Conservation (phyloP, 2,797 vertebrate species). For the Notamacropus eugenii region DNA sequence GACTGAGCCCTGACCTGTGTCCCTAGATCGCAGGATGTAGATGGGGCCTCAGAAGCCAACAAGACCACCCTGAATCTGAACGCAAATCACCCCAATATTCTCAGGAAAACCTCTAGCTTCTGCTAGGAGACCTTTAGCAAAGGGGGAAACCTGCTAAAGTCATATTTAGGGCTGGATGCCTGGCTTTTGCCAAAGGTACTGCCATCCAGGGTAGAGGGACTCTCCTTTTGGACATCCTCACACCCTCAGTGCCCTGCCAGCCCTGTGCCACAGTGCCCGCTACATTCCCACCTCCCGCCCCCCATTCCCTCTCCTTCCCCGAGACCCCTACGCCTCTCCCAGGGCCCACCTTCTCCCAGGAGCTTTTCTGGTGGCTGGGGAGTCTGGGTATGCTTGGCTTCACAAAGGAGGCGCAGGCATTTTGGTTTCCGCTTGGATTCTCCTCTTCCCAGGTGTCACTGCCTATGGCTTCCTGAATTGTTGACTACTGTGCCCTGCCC, state of each 20-base stretch:
- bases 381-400: neutral
- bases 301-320: no score
- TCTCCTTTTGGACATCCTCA: neutral
- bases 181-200: no score
- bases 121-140: no score
- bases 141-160: no score
- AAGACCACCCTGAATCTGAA: neutral
- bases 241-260: neutral
- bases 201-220: no score
- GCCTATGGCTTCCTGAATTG: neutral
- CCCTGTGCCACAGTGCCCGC: neutral
- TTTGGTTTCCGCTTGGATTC: neutral
- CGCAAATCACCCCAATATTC: neutral
- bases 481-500: fast-evolving
- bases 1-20: neutral
- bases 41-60: no score
- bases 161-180: no score
- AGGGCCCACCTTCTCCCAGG: neutral
- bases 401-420: neutral
- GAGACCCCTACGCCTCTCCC: neutral
- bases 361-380: neutral
- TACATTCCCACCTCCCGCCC: neutral
- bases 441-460: neutral
- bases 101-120: no score
- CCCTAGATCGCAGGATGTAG: neutral